phyloP scores from a whole-genome alignment of 1,140 invertebrate species.

The Coboldia fuscipes region DNA sequence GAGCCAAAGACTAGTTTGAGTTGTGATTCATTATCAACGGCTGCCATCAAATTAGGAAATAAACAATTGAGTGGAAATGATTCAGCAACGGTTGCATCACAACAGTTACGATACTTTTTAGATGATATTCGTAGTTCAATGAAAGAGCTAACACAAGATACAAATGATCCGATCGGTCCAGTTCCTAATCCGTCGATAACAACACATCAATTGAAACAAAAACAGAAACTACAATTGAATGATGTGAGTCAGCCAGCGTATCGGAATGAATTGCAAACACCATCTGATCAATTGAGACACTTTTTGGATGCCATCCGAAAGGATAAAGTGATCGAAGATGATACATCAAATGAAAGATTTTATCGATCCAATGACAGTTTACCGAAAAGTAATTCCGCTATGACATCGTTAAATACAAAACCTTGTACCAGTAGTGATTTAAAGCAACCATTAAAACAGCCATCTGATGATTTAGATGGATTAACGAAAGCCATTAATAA shows the following conservation, averaged over 20 bases:
- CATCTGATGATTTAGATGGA: no score
- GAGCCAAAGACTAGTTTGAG: no score
- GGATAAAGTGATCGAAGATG: conserved; percentile 18
- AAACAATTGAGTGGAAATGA: not conserved
- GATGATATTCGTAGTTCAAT: conserved; percentile 20
- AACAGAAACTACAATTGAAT: not conserved
- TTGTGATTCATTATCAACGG: no score
- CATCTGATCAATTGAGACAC: conserved; percentile 18
- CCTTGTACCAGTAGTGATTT: no score
- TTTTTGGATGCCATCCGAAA: conserved; percentile 20
- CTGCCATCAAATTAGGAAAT: no score
- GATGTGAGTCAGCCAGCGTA: not conserved
- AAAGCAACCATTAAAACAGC: no score
- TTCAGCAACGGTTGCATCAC: conserved; percentile 16
- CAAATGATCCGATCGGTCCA: conserved; percentile 7
- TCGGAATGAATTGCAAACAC: conserved; percentile 9
- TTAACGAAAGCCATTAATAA: no score
- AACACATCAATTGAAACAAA: not conserved
- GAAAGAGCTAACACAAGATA: conserved; percentile 2
- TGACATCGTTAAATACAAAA: no score
- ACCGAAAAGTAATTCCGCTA: no score
- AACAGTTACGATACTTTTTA: conserved; percentile 16
- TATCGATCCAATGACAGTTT: no score
- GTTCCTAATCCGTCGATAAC: not conserved
- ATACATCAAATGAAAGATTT: not conserved